Conservation (phyloP, 2,113 vertebrate species). For the Verasper variegatus region DNA sequence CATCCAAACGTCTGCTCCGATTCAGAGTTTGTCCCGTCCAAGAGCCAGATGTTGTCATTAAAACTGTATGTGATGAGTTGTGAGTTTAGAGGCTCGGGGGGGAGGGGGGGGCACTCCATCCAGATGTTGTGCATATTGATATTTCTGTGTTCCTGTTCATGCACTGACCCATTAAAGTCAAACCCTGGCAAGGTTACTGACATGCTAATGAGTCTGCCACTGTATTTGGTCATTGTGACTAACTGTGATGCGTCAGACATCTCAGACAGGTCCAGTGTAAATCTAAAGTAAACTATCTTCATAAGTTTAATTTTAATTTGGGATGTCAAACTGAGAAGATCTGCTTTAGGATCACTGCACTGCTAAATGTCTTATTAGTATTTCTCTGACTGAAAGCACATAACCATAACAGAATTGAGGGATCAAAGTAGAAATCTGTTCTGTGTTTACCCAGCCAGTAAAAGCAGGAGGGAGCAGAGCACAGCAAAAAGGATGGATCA, state of each 20-base stretch:
- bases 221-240: too few relatives aligned
- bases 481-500: neutral
- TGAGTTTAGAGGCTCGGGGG: neutral
- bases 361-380: neutral
- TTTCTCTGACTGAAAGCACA: neutral
- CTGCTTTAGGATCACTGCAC: neutral
- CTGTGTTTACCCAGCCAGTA: neutral
- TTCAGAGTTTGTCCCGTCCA: neutral
- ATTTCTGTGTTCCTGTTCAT: neutral
- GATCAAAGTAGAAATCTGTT: neutral
- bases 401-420: neutral
- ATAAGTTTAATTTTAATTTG: neutral
- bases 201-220: too few relatives aligned
- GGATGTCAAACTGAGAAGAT: neutral
- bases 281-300: neutral
- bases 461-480: neutral
- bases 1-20: neutral
- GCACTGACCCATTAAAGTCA: neutral
- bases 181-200: neutral
- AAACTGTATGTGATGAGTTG: too few relatives aligned
- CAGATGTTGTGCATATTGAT: slow-evolving; percentile 11
- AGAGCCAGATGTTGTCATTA: too few relatives aligned
- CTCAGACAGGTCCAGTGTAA: neutral
- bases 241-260: too few relatives aligned
- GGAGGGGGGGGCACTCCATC: neutral